phyloP scores from a whole-genome alignment of 1,140 invertebrate species.

The Drosophila nebulosa region DNA sequence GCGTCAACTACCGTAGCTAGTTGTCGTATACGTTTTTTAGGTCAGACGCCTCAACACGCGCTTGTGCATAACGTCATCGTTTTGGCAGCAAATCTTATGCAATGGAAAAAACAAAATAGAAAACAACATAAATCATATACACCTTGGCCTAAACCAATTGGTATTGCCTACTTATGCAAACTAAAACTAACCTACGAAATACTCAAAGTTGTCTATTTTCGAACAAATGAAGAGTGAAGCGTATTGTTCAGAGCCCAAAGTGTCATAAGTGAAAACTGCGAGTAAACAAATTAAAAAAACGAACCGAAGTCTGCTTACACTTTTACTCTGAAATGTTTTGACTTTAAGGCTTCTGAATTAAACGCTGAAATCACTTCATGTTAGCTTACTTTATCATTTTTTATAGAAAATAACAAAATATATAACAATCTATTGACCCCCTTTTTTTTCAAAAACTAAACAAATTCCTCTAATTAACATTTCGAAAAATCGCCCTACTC shows the following conservation, averaged over 20 bases:
- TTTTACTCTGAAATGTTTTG: not conserved
- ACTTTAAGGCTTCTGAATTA: no score
- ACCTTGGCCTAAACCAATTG: not conserved
- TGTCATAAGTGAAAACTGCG: not conserved
- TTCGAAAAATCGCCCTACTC: no score
- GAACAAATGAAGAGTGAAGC: not conserved
- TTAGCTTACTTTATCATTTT: no score
- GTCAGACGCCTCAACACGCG: conserved; percentile 64
- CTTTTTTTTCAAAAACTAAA: no score
- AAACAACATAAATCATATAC: conserved; percentile 52
- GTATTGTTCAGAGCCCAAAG: not conserved
- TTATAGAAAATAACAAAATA: no score
- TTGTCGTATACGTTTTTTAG: conserved; percentile 50
- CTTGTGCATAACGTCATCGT: conserved; percentile 45
- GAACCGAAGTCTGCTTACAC: not conserved
- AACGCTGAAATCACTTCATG: no score
- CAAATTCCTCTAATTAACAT: no score
- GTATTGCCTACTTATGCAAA: not conserved
- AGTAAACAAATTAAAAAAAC: not conserved
- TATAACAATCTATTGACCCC: no score
- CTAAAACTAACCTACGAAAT: conserved; percentile 36
- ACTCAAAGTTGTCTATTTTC: conserved; percentile 16
- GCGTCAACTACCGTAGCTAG: conserved; percentile 60
- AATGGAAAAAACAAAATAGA: conserved; percentile 27
- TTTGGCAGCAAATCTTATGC: conserved; percentile 42